Percentiles rank a stretch among this genome's conserved stretches.
phyloP scores from a whole-genome alignment of 1,140 invertebrate species.

The Drosophila sproati region DNA sequence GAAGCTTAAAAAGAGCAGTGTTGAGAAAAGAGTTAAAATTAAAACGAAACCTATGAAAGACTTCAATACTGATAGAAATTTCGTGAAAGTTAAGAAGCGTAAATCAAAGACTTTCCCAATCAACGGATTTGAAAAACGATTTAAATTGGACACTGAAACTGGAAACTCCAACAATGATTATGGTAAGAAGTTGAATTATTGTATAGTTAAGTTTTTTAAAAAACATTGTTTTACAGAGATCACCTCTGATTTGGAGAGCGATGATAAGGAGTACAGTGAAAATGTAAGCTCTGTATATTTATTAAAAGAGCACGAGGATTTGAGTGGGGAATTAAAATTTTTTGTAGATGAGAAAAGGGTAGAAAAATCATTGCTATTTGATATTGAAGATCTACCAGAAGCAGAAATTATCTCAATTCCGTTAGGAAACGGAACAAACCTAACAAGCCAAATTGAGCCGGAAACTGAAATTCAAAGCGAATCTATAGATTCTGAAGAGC shows the following conservation, averaged over 20 bases:
- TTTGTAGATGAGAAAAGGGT: neutral
- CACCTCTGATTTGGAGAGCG: neutral
- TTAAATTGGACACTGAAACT: neutral
- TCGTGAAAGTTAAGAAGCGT: no score
- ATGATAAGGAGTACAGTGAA: neutral
- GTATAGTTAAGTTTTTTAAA: neutral
- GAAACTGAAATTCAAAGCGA: neutral
- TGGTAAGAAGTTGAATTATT: neutral
- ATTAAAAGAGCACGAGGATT: neutral
- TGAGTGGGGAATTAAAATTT: no score
- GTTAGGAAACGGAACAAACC: neutral
- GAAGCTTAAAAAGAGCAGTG: neutral
- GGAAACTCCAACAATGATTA: neutral
- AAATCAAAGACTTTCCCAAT: neutral
- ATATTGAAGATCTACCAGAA: neutral
- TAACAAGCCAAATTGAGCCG: no score
- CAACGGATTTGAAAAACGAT: neutral
- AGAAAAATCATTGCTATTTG: neutral
- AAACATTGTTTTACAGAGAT: neutral
- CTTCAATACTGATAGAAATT: no score
- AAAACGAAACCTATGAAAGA: no score
- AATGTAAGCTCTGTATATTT: neutral
- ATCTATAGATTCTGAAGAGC: neutral
- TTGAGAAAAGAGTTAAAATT: no score
- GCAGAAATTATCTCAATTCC: constrained; percentile 2